Evolutionary conservation across 1,140 invertebrate genomes (phyloP).

Genomic region (Phenacoccus solenopsis): DNA sequence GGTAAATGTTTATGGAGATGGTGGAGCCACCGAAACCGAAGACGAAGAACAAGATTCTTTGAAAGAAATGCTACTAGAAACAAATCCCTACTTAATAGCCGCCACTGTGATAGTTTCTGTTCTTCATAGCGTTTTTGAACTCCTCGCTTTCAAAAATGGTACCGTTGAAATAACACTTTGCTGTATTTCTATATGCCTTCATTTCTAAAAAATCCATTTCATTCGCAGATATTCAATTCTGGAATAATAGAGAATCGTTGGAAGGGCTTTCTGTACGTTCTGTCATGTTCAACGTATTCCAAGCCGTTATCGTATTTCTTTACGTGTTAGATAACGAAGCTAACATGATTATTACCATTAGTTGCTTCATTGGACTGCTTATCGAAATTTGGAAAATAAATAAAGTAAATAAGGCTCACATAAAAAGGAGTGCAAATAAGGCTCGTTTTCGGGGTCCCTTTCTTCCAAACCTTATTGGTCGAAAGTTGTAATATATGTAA

Average conservation of each 20-base stretch:
- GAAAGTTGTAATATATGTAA: no score
- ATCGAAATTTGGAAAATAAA: slow-evolving; percentile 99
- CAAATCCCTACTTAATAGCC: slow-evolving; percentile 87
- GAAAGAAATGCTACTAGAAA: slow-evolving; percentile 93
- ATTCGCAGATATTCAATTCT: slow-evolving; percentile 93
- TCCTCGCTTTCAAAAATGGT: slow-evolving; percentile 98
- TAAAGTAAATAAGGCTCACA: slow-evolving; percentile 48
- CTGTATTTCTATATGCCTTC: neutral
- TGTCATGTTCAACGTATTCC: slow-evolving; percentile 98
- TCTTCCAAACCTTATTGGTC: no score
- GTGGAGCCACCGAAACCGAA: slow-evolving; percentile 37
- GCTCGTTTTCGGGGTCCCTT: neutral
- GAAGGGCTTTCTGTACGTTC: slow-evolving; percentile 95
- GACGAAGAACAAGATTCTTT: slow-evolving; percentile 56
- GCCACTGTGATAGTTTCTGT: slow-evolving; percentile 87
- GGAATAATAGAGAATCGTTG: slow-evolving; percentile 92
- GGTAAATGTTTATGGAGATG: slow-evolving; percentile 41
- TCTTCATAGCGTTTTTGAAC: slow-evolving; percentile 94
- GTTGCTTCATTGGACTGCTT: slow-evolving; percentile 81
- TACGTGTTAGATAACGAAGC: slow-evolving; percentile 98
- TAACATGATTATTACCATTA: slow-evolving; percentile 87
- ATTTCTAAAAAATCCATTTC: slow-evolving; percentile 22
- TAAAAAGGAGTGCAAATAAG: no score
- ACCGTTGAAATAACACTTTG: slow-evolving; percentile 27
- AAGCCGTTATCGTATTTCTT: slow-evolving; percentile 84